Evolutionary conservation across 2,888 invertebrate species (phyloP).

Genomic region (Ceraclea dissimilis): DNA sequence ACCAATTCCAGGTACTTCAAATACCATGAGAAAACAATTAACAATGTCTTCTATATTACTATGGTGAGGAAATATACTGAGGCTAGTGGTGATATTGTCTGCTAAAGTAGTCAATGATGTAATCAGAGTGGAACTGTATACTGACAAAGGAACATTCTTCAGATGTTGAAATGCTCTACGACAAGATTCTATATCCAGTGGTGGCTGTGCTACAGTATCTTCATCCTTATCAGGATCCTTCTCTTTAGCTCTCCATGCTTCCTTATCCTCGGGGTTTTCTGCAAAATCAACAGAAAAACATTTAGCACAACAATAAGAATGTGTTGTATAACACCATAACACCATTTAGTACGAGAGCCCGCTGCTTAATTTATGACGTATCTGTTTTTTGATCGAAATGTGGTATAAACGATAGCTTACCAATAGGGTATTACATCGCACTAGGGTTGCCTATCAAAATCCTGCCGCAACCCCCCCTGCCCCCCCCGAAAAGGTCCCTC

Average conservation of each 20-base stretch:
- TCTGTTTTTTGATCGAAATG: no score
- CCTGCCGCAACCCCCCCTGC: no score
- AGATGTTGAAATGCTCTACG: constrained; percentile 58
- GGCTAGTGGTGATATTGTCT: constrained; percentile 63
- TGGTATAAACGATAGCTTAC: no score
- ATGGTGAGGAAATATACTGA: constrained; percentile 49
- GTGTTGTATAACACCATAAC: background rate
- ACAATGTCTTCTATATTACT: constrained; percentile 49
- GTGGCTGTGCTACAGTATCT: constrained; percentile 58
- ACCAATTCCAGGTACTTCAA: constrained; percentile 68
- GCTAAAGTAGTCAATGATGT: constrained; percentile 67
- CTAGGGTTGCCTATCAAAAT: no score
- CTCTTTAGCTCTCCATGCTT: constrained; percentile 63
- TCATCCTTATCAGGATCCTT: constrained; percentile 83
- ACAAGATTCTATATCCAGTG: constrained; percentile 65
- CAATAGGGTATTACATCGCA: no score
- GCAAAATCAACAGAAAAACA: constrained; percentile 2
- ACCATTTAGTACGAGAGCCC: no score
- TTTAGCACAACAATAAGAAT: background rate
- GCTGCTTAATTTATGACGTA: no score
- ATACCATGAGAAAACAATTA: constrained; percentile 61
- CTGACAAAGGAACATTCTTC: constrained; percentile 44
- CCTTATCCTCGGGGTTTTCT: constrained; percentile 44
- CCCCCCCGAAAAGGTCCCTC: no score
- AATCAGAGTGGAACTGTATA: constrained; percentile 58